phyloP scores from a whole-genome alignment of 2,888 invertebrate species.

The Trissolcus japonicus region DNA sequence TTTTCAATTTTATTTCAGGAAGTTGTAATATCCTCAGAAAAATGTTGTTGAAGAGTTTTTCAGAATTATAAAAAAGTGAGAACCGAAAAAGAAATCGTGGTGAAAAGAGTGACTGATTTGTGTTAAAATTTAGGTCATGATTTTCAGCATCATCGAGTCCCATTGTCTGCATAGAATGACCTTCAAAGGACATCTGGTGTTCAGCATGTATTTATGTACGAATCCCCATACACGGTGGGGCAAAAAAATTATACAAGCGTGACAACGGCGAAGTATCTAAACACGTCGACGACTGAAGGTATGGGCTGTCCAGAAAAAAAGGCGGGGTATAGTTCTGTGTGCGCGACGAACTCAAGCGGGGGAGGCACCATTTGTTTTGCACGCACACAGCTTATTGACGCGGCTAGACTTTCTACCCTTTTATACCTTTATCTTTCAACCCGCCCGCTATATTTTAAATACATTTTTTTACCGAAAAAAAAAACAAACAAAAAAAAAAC shows the following conservation, averaged over 20 bases:
- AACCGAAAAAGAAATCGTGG: no score
- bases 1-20: no score
- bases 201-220: not conserved
- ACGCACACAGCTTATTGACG: slow-evolving; percentile 45
- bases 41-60: no score
- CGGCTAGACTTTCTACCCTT: slow-evolving; percentile 51
- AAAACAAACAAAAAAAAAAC: no score
- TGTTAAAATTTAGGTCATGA: slow-evolving; percentile 16
- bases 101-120: no score
- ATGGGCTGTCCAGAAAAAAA: slow-evolving; percentile 4
- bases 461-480: slow-evolving; percentile 8
- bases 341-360: slow-evolving; percentile 50
- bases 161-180: slow-evolving; percentile 19
- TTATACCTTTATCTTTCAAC: slow-evolving; percentile 48
- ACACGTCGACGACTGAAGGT: not conserved
- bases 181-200: slow-evolving; percentile 13
- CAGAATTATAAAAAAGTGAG: no score
- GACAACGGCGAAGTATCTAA: slow-evolving; percentile 1
- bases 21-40: no score
- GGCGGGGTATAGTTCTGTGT: not conserved
- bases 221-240: not conserved
- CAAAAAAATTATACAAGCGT: not conserved
- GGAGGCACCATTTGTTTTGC: slow-evolving; percentile 37
- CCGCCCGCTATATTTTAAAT: slow-evolving; percentile 11
- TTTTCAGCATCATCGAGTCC: slow-evolving; percentile 13